Evolutionary conservation across 2,888 invertebrate genomes (phyloP).

Genomic region (Liodrosophila aerea): DNA sequence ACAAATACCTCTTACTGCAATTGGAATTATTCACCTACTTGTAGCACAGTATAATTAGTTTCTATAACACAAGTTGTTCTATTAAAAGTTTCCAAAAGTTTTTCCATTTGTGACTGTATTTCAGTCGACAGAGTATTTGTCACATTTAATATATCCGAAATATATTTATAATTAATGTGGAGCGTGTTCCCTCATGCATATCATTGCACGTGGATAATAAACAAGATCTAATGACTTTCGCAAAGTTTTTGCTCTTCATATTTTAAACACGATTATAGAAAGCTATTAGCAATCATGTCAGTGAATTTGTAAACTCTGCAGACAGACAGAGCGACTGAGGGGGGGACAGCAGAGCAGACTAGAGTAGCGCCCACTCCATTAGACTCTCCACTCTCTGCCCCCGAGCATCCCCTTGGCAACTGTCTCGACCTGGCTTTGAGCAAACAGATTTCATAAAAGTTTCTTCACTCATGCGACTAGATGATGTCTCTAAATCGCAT

Average conservation of each 20-base stretch:
- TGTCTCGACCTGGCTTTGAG: constrained; percentile 13
- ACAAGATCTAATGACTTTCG: too few species aligned
- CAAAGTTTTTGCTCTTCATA: constrained; percentile 6
- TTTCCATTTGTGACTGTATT: too few species aligned
- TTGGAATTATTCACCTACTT: too few species aligned
- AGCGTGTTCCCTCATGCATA: too few species aligned
- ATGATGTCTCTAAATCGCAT: too few species aligned
- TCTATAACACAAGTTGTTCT: too few species aligned
- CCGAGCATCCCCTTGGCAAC: too few species aligned
- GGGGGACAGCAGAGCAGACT: neutral
- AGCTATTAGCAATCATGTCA: constrained; percentile 16
- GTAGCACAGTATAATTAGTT: too few species aligned
- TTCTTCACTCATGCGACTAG: constrained; percentile 9
- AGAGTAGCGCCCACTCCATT: neutral
- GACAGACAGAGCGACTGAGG: constrained; percentile 1
- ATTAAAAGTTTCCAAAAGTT: too few species aligned
- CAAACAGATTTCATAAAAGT: constrained; percentile 54
- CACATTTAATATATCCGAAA: neutral
- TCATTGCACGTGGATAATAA: too few species aligned
- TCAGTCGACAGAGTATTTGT: neutral
- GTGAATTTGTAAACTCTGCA: constrained; percentile 19
- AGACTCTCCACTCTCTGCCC: neutral
- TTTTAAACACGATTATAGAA: constrained; percentile 11
- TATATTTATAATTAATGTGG: too few species aligned
- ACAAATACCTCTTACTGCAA: too few species aligned